Conservation (phyloP, 2,113 vertebrate genomes). For the Eudyptes chrysolophus region DNA sequence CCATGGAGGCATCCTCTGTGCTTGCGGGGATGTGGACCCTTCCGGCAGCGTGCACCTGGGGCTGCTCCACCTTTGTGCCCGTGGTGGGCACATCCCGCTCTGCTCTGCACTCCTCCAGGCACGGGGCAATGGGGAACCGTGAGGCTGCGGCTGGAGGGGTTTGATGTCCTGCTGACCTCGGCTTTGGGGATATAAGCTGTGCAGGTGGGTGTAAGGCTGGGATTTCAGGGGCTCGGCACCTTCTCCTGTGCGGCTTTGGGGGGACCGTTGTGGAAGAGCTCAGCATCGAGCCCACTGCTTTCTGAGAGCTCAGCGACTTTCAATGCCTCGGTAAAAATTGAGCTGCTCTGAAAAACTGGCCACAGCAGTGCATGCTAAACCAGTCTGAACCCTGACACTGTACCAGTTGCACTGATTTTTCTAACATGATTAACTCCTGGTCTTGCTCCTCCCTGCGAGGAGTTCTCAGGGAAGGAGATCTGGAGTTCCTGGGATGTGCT, state of each 20-base stretch:
- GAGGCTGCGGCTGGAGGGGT: neutral
- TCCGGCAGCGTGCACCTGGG: fast-evolving
- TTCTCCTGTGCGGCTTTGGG: neutral
- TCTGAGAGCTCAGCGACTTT: neutral
- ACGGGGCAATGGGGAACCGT: fast-evolving
- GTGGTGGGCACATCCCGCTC: fast-evolving
- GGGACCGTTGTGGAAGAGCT: neutral
- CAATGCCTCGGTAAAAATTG: fast-evolving
- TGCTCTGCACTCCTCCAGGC: neutral
- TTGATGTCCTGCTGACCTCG: neutral
- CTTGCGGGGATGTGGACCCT: fast-evolving
- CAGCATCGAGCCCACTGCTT: fast-evolving
- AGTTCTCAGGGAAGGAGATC: neutral
- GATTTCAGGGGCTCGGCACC: neutral
- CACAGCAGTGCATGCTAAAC: neutral
- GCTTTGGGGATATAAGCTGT: neutral
- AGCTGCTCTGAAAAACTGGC: neutral
- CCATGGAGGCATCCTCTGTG: fast-evolving
- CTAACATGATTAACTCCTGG: neutral
- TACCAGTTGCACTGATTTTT: neutral
- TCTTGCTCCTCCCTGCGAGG: neutral
- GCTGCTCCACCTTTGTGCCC: fast-evolving
- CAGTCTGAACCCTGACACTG: fast-evolving
- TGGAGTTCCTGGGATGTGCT: neutral
- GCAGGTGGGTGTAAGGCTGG: neutral